Conservation (phyloP, 2,888 invertebrate genomes). For the Tinea semifulvella region DNA sequence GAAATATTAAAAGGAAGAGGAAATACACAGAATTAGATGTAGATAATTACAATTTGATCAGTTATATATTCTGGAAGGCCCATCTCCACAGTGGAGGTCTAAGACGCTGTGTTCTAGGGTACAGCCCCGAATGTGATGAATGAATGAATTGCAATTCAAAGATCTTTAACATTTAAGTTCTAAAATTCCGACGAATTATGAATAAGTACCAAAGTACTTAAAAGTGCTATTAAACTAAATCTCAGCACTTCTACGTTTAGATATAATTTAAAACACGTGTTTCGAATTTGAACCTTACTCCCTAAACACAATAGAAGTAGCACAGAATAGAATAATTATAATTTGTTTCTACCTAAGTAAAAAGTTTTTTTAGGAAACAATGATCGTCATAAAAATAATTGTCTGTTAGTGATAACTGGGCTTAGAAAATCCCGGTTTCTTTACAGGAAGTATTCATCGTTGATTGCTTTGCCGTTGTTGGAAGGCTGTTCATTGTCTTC, state of each 20-base stretch:
- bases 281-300: too few species aligned
- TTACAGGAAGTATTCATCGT: constrained; percentile 25
- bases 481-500: constrained; percentile 31
- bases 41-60: not conserved
- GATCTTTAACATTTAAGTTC: too few species aligned
- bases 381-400: constrained; percentile 44
- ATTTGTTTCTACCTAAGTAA: not conserved
- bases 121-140: too few species aligned
- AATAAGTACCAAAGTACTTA: too few species aligned
- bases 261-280: not conserved
- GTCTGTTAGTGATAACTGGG: constrained; percentile 31
- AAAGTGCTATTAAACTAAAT: too few species aligned
- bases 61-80: too few species aligned
- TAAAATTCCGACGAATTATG: too few species aligned
- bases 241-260: not conserved
- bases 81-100: too few species aligned
- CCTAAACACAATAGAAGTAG: not conserved
- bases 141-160: too few species aligned
- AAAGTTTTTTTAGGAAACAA: constrained; percentile 6
- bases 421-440: constrained; percentile 30
- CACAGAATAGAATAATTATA: constrained; percentile 1
- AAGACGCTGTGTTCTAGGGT: too few species aligned
- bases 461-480: constrained; percentile 29
- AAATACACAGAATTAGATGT: not conserved
- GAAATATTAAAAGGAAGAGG: constrained; percentile 11